Base-by-base conservation (phyloP, 2,113 vertebrate genomes). In the Notechis scutatus region DNA sequence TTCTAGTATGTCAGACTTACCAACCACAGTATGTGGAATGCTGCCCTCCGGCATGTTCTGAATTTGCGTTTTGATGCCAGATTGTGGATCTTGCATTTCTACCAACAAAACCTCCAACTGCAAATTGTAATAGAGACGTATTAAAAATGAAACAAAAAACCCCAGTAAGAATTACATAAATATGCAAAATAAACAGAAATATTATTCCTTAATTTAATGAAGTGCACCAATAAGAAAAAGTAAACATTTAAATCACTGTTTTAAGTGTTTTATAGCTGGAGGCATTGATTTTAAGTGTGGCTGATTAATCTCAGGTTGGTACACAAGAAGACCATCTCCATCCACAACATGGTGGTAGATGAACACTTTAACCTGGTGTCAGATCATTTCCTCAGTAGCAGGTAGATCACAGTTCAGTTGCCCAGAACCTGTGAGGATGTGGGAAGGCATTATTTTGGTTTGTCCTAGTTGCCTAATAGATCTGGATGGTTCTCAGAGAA, bases 31-130 rank as follows among this genome's bases (percentile, higher is more conserved):
- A 0, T 99, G 99, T 0, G 99, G 99, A 95, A 99, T 98, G 9
- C 92, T 98, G 3, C 98, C 96, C 87, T 99, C 97, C 92, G 97
- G 97, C 95, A 99, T 97, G n/a, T 97, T 98, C 97, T 99, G 99
- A 0, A 96, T 98, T 95, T 99, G 98, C 0, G 96, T 98, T 95
- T 98, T 98, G 55, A 99, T 96, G 54, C 99, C 99, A 0, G 96
- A 97, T 29, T 98, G 98, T 1, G 98, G 98, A 92, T 98, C 98
- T 97, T 99, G 99, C 99, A 99, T 99, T 97, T 99, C 98, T 97
- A 99, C 97, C 95, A 99, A 95, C 0, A 99, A 97, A 0, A 96
- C 95, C 94, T 99, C 99, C 0, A 99, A 97, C 99, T 99, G 97
- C 81, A 96, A 95, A 45, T 95, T 61, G 95, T 0, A 1, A n/a